phyloP scores from a whole-genome alignment of 1,140 invertebrate species.

The Pogonomyrmex californicus region DNA sequence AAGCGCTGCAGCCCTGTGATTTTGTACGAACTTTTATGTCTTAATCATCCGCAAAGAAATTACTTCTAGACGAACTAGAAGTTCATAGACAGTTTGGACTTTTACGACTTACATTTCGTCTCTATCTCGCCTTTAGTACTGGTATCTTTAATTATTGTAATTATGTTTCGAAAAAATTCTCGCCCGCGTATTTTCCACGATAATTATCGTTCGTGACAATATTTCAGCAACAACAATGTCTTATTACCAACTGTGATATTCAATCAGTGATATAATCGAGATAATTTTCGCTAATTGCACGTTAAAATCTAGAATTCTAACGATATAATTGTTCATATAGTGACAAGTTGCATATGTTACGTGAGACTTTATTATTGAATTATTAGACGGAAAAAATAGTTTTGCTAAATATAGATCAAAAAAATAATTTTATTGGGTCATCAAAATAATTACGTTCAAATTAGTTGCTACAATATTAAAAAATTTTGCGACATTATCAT shows the following conservation, averaged over 20 bases:
- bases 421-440: too few relatives aligned
- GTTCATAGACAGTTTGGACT: constrained; percentile 13
- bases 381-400: constrained; percentile 3
- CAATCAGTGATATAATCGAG: constrained; percentile 46
- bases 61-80: not conserved
- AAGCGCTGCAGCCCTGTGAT: constrained; percentile 70
- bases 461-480: too few relatives aligned
- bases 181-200: not conserved
- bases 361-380: constrained; percentile 78
- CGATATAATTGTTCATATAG: constrained; percentile 81
- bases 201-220: constrained; percentile 30
- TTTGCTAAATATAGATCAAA: too few relatives aligned
- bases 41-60: constrained; percentile 69
- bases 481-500: too few relatives aligned
- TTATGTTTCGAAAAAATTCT: constrained; percentile 25
- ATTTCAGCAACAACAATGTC: constrained; percentile 38
- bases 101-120: constrained; percentile 46
- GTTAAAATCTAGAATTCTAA: constrained; percentile 71
- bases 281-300: constrained; percentile 78
- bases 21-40: constrained; percentile 77
- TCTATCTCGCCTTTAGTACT: not conserved
- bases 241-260: constrained; percentile 41
- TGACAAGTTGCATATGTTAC: constrained; percentile 73
- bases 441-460: too few relatives aligned
- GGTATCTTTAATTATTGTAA: constrained; percentile 34